Percentiles rank a stretch among this genome's conserved stretches.
phyloP scores from a whole-genome alignment of 2,888 invertebrate genomes.

The Frankliniella fusca region DNA sequence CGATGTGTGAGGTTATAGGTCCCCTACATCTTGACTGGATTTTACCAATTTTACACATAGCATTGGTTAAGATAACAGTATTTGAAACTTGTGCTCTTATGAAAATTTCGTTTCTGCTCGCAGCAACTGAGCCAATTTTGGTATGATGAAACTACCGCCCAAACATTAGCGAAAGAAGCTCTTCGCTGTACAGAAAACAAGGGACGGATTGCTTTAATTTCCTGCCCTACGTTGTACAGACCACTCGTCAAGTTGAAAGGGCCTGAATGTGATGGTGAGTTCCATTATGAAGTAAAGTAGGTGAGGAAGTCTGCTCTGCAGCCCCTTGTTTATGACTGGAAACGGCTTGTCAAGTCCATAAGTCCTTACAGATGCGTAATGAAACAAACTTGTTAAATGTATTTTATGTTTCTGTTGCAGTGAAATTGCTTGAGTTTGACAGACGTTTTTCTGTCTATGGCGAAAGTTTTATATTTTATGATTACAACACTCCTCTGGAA shows the following conservation, averaged over 20 bases:
- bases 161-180: constrained; percentile 64
- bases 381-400: constrained; percentile 31
- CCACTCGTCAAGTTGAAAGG: constrained; percentile 46
- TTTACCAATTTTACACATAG: constrained; percentile 29
- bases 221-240: constrained; percentile 81
- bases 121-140: constrained; percentile 98
- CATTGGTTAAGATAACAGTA: constrained; percentile 27
- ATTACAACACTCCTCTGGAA: constrained; percentile 75
- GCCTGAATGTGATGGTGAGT: constrained; percentile 51
- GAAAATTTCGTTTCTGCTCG: constrained; percentile 41
- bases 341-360: constrained; percentile 27
- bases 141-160: constrained; percentile 81
- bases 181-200: constrained; percentile 52
- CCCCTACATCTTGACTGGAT: constrained; percentile 18
- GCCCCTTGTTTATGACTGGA: constrained; percentile 24
- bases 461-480: constrained; percentile 76
- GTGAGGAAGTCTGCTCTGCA: background rate
- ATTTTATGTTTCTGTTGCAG: constrained; percentile 50
- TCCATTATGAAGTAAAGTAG: background rate
- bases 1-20: constrained; percentile 28
- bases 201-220: constrained; percentile 74
- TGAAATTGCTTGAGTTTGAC: constrained; percentile 78
- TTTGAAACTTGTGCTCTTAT: background rate
- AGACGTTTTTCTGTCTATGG: constrained; percentile 73
- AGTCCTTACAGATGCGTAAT: constrained; percentile 35